Percentiles rank a stretch among this genome's conserved stretches.
Conservation (phyloP, 2,888 invertebrate species). For the Phaonia tiefii region DNA sequence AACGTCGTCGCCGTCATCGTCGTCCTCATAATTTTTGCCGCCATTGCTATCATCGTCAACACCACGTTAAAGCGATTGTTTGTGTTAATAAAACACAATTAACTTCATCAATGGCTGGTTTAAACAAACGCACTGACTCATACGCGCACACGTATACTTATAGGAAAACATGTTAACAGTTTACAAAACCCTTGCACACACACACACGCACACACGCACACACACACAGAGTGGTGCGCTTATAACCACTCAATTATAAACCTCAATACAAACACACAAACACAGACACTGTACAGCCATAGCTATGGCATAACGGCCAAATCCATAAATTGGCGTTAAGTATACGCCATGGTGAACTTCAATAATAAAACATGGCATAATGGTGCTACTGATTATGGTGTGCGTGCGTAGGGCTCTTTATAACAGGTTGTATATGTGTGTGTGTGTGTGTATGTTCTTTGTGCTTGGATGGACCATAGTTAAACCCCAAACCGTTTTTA, state of each 20-base stretch:
- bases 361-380: constrained; percentile 56
- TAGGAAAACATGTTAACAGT: not conserved
- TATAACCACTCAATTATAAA: constrained; percentile 38
- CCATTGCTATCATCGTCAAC: constrained; percentile 53
- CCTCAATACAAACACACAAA: constrained; percentile 64
- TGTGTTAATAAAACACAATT: constrained; percentile 80
- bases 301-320: constrained; percentile 49
- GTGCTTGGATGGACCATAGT: not conserved
- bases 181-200: constrained; percentile 1
- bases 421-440: constrained; percentile 10
- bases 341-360: constrained; percentile 60
- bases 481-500: not conserved
- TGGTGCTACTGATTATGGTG: constrained; percentile 68
- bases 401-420: not conserved
- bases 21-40: not conserved
- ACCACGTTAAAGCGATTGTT: constrained; percentile 75
- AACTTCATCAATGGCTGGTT: constrained; percentile 77
- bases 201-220: not conserved
- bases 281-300: constrained; percentile 41
- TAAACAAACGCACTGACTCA: constrained; percentile 46
- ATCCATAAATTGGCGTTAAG: constrained; percentile 65
- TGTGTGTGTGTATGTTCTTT: constrained; percentile 24
- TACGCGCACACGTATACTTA: too few species aligned
- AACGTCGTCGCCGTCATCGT: not conserved
- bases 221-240: constrained; percentile 11